These are phyloP conservation scores for Conus ventricosus DNA, from an alignment of 1,140 invertebrate species.

Conservation along the genomic window DNA sequence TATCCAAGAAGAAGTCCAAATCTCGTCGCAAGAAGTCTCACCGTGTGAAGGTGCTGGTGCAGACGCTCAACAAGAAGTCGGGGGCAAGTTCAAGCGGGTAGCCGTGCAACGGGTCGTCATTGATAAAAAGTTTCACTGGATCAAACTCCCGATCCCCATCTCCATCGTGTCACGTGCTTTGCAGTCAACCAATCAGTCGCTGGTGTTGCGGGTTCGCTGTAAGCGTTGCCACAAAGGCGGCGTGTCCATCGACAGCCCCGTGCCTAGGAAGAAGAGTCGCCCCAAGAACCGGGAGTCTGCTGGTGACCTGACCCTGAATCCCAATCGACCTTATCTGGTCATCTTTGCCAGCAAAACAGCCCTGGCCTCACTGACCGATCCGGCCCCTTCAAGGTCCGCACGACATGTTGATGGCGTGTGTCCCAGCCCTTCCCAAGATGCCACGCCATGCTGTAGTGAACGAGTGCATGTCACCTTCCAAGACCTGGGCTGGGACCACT, in stretches of 20 bases:
- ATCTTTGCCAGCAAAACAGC: neutral
- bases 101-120: conserved; percentile 15
- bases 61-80: neutral
- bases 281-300: too few relatives aligned
- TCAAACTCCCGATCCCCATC: neutral
- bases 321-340: conserved; percentile 18
- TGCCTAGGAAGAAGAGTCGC: neutral
- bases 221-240: conserved; percentile 10
- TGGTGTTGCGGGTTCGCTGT: conserved; percentile 5
- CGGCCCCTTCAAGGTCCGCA: too few relatives aligned
- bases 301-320: neutral
- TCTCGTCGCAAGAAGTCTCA: neutral
- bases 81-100: conserved; percentile 20
- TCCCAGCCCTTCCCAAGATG: neutral
- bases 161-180: conserved; percentile 2
- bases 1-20: neutral
- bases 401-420: neutral
- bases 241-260: neutral
- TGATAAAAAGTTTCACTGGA: neutral
- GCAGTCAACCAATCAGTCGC: neutral
- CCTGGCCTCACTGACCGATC: too few relatives aligned
- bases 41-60: conserved; percentile 25
- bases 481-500: conserved; percentile 26
- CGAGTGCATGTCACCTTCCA: neutral
- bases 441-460: neutral